Evolutionary conservation across 2,888 invertebrate genomes (phyloP).

Genomic region (Drosophila colorata): DNA sequence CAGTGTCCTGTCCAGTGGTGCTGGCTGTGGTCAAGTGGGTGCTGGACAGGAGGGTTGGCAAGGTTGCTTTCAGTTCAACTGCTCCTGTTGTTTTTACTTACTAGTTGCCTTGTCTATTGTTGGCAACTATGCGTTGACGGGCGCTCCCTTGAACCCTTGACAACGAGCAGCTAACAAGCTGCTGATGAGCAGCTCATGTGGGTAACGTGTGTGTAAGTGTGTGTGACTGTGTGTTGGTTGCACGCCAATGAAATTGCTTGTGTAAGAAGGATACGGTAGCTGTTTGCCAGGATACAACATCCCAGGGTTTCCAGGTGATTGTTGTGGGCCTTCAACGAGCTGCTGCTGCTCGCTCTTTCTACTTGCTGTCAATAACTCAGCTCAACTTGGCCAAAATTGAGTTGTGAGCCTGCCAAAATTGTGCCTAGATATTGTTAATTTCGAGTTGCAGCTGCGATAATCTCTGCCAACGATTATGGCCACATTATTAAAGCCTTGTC

Average conservation of each 20-base stretch:
- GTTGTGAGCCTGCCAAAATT: conserved; percentile 25
- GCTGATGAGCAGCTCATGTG: conserved; percentile 49
- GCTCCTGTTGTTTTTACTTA: conserved; percentile 18
- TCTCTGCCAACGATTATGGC: conserved; percentile 52
- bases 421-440: conserved; percentile 48
- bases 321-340: conserved; percentile 5
- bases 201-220: conserved; percentile 3
- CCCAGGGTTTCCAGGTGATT: conserved; percentile 18
- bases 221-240: conserved; percentile 16
- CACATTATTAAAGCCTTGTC: conserved; percentile 57
- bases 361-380: conserved; percentile 49
- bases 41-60: background rate
- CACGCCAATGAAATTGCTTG: conserved; percentile 42
- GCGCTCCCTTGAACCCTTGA: conserved; percentile 34
- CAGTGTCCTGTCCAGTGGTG: conserved; percentile 28
- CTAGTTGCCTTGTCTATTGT: conserved; percentile 35
- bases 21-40: conserved; percentile 26
- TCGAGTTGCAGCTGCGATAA: conserved; percentile 40
- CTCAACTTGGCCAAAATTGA: conserved; percentile 13
- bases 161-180: conserved; percentile 61
- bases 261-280: conserved; percentile 13
- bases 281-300: conserved; percentile 37
- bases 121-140: conserved; percentile 41
- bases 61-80: background rate
- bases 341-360: conserved; percentile 24